Base-by-base conservation (phyloP, 2,888 invertebrate species). In the Tromatobia lineatoria region DNA sequence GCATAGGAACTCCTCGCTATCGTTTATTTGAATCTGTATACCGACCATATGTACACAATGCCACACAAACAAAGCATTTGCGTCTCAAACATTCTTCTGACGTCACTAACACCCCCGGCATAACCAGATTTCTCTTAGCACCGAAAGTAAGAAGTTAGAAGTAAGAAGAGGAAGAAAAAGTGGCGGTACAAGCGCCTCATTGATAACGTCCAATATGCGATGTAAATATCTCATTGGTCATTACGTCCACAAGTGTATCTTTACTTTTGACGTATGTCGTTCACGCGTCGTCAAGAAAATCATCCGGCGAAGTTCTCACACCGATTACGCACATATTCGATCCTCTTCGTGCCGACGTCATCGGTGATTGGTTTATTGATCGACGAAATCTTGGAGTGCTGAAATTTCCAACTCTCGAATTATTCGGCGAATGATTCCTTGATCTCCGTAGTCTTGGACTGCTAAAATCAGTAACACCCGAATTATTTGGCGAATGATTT, bases 281-380 rank as follows among this genome's bases (percentile, higher is more conserved):
- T 90, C 89, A 90, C 64, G 88, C 89, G 69, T 90, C 89, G 25
- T 85, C 85, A 59, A 87, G 79, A 54, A 90, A 90, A 59, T 90
- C 89, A 38, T 90, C 90, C 2, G 90, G 90, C n/a, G 89, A 87
- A 13, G 90, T 88, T 50, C 87, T 87, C 82, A 90, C 86, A 1
- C 89, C 90, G 6, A 85, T 82, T 10, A 85, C 74, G 50, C 82
- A 54, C 57, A 69, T 15, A 61, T 76, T 74, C 6, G 42, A 66
- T 50, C 54, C 57, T 29, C 38, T 73, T 57, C 42, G 64, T 50
- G 52, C 15, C 61, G 81, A 50, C n/a, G 45, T 47, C 42, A 23
- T 47, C 3, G 75, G 38, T 18, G 52, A 50, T 29, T 7, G 18
- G 45, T 61, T 67, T 29, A 38, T 42, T 25, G 54, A 20, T n/a